Base-by-base conservation (phyloP, 2,888 invertebrate species). In the Pyrochroa serraticornis region DNA sequence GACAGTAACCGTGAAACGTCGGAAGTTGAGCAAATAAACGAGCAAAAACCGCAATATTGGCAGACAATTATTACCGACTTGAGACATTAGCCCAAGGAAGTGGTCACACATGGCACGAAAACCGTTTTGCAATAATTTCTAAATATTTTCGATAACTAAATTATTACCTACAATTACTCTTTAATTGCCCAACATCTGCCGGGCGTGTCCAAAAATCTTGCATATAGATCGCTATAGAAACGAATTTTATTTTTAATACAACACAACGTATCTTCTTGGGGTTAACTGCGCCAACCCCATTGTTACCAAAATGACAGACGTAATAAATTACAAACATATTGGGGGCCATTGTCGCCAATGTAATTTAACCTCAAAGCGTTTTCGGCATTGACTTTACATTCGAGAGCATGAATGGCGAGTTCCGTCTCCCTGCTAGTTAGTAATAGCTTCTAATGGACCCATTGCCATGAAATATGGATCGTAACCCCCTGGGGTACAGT, bases 401-500 rank as follows among this genome's bases (percentile, higher is more conserved):
- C 50, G 49, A 60, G 55, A 64, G 55, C 60, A 61, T 71, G 70
- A 70, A 71, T 71, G 71, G 68, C 56, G 61, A 68, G 64, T 65
- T 61, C 66, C 65, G 67, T 72, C 71, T 69, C 73, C 71, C 73
- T 65, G 63, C 59, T 65, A 65, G 70, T 71, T 70, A 67, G 73
- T 75, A 74, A 75, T 76, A 74, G 76, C 71, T 71, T 71, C 71
- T 76, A 76, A 76, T 76, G 75, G 76, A 73, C 73, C 76, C 69
- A 75, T 75, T 75, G 74, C 75, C 72, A 74, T 76, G 74, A 76
- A 76, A 76, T 76, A 76, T 76, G 74, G 74, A 74, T 64, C 60
- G 67, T 69, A 63, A 68, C 70, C 71, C 73, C 72, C 68, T 63
- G 64, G 72, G 72, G 71, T 68, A 69, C 66, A 59, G 67, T 65